A percentile compares a stretch with the other conserved stretches of the same genome.
Conservation (phyloP, 2,113 vertebrate species). For the Chrysochloris asiatica region DNA sequence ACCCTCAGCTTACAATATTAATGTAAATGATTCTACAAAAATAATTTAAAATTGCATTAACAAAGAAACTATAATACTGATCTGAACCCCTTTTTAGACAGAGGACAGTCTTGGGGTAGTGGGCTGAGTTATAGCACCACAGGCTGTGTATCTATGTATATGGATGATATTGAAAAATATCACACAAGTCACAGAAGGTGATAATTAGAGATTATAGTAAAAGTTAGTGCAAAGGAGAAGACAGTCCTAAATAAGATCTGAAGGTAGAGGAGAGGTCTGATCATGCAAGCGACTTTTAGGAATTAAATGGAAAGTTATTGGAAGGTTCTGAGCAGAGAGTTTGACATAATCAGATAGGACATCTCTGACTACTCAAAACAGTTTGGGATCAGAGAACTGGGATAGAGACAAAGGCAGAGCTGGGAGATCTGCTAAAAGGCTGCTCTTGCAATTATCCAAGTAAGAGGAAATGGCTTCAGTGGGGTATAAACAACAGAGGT, state of each 20-base stretch:
- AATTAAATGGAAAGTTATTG: neutral
- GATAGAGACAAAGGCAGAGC: neutral
- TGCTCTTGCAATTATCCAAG: neutral
- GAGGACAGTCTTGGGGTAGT: neutral
- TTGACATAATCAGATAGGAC: neutral
- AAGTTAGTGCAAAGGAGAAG: neutral
- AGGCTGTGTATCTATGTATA: neutral
- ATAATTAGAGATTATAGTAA: neutral
- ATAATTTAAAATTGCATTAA: neutral
- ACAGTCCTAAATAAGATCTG: neutral
- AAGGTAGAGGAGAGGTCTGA: neutral
- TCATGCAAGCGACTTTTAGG: neutral
- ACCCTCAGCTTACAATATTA: neutral
- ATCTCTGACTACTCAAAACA: neutral
- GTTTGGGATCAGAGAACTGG: too few species aligned
- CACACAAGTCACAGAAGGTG: neutral
- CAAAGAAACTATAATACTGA: neutral
- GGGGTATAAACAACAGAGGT: neutral
- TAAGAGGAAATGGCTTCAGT: neutral
- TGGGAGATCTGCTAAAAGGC: neutral
- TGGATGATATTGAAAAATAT: neutral
- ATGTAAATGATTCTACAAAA: neutral
- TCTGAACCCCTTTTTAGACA: neutral
- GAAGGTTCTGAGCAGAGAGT: neutral
- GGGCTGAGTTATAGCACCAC: neutral